Percentiles rank a stretch among this genome's conserved stretches.
These are phyloP conservation scores for Chaetura pelagica DNA, from an alignment of 2,113 vertebrate genomes.

Conservation along the genomic window DNA sequence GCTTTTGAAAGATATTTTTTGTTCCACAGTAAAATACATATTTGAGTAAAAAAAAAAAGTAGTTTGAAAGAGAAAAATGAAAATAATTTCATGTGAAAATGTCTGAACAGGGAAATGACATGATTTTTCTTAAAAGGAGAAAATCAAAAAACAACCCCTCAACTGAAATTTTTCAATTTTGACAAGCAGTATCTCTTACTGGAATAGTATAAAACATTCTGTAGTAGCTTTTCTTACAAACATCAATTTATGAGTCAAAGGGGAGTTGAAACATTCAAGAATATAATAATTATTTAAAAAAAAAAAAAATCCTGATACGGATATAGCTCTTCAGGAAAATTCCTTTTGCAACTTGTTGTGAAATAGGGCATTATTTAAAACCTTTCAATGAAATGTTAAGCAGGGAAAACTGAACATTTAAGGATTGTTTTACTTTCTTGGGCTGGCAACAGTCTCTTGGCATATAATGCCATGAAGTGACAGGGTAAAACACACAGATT, in stretches of 20 bases:
- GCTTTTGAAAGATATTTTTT: neutral
- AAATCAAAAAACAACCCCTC: neutral
- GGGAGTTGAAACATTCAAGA: neutral
- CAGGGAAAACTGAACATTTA: neutral
- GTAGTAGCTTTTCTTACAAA: neutral
- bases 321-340: neutral
- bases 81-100: neutral
- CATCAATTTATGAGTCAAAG: neutral
- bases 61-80: neutral
- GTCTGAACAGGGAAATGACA: neutral
- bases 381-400: neutral
- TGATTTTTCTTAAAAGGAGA: neutral
- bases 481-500: neutral
- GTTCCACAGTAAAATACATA: neutral
- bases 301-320: neutral
- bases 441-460: neutral
- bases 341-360: neutral
- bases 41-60: neutral
- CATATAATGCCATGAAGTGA: neutral
- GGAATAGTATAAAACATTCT: neutral
- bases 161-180: neutral
- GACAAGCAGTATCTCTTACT: neutral
- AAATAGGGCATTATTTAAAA: neutral
- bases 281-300: neutral
- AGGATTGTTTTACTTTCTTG: neutral